These are phyloP conservation scores for Caenorhabditis wallacei DNA, from an alignment of 2,888 invertebrate genomes.

Conservation along the genomic window DNA sequence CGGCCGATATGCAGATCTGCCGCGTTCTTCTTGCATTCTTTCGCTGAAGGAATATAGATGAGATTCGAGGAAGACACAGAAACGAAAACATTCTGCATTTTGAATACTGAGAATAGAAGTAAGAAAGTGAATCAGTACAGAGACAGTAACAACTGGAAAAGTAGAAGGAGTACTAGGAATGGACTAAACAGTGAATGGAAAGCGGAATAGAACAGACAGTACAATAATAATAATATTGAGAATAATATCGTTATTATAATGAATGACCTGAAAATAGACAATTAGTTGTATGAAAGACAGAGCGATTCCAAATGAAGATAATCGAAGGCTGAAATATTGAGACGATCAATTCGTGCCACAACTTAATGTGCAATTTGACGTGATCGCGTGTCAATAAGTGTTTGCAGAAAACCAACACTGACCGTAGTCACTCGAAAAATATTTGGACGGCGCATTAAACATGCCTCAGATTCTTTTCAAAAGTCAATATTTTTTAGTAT, in stretches of 20 bases:
- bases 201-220: conserved; percentile 42
- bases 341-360: conserved; percentile 14
- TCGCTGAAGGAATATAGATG: conserved; percentile 50
- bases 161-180: conserved; percentile 51
- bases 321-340: not conserved
- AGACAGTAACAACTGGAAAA: conserved; percentile 41
- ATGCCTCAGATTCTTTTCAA: too few species aligned
- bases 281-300: not conserved
- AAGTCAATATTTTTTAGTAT: not conserved
- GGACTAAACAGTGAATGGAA: conserved; percentile 40
- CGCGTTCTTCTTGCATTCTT: conserved; percentile 58
- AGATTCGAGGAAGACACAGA: conserved; percentile 4
- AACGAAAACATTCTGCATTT: conserved; percentile 19
- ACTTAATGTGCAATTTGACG: conserved; percentile 24
- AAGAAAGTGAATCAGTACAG: conserved; percentile 41
- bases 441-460: conserved; percentile 19
- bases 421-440: conserved; percentile 24
- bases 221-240: not conserved
- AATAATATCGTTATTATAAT: conserved; percentile 17
- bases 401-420: conserved; percentile 26
- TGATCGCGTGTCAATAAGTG: conserved; percentile 8
- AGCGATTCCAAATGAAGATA: not conserved
- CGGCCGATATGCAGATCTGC: conserved; percentile 48
- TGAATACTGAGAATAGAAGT: conserved; percentile 39
- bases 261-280: not conserved